These are phyloP conservation scores for Sardinella longiceps DNA, from an alignment of 2,797 vertebrate species.

Conservation along the genomic window DNA sequence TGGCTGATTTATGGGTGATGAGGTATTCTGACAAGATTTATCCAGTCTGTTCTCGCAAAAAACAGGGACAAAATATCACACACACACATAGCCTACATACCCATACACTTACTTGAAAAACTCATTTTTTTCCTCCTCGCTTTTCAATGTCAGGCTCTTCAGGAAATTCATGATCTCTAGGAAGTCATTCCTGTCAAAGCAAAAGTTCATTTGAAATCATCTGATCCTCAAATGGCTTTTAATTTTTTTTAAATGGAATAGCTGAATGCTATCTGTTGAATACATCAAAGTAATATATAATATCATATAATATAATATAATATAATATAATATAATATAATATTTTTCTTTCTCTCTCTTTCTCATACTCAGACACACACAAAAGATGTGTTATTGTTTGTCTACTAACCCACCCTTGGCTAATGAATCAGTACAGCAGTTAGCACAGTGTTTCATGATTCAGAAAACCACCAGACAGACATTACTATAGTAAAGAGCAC, in stretches of 20 bases:
- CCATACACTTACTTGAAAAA: constrained; percentile 92
- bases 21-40: background rate
- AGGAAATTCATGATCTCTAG: constrained; percentile 95
- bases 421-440: background rate
- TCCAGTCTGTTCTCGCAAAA: background rate
- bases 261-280: background rate
- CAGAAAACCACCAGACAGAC: constrained; percentile 3
- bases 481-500: constrained; percentile 8
- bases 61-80: constrained; percentile 7
- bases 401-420: background rate
- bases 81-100: constrained; percentile 47
- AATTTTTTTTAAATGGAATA: background rate
- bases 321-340: too few species aligned
- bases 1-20: background rate
- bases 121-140: constrained; percentile 96
- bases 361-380: too few species aligned
- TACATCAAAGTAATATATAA: background rate
- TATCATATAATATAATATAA: too few species aligned
- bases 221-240: background rate
- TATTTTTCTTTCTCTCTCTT: too few species aligned
- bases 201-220: background rate
- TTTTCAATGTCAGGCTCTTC: constrained; percentile 93
- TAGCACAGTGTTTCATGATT: background rate
- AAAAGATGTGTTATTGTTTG: background rate
- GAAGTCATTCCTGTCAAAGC: constrained; percentile 88